Conservation (phyloP, 1,140 invertebrate species). For the Metaphire vulgaris region DNA sequence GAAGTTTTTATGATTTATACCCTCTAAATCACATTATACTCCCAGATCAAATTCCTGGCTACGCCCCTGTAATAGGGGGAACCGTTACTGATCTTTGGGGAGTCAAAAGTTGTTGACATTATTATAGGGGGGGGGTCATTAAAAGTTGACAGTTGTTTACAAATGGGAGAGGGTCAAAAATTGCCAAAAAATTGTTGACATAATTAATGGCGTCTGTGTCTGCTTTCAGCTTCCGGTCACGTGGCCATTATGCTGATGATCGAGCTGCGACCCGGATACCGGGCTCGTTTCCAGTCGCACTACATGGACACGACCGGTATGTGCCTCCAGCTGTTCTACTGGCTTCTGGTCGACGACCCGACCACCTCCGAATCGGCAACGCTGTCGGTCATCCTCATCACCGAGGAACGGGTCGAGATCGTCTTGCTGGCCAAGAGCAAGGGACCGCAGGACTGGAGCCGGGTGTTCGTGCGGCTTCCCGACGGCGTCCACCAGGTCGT, state of each 20-base stretch:
- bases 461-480: conserved; percentile 1
- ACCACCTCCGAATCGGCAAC: not conserved
- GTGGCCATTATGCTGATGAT: not conserved
- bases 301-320: not conserved
- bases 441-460: conserved; percentile 8
- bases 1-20: too few relatives aligned
- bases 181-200: too few relatives aligned
- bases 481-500: conserved; percentile 8
- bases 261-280: not conserved
- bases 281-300: not conserved
- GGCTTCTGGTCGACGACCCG: not conserved
- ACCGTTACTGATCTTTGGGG: too few relatives aligned
- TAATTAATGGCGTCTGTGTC: too few relatives aligned
- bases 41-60: too few relatives aligned
- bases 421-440: not conserved
- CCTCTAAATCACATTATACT: too few relatives aligned
- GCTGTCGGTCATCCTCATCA: not conserved
- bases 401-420: conserved; percentile 2
- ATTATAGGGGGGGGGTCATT: too few relatives aligned
- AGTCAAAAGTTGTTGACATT: too few relatives aligned
- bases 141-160: too few relatives aligned
- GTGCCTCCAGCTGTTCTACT: conserved; percentile 15
- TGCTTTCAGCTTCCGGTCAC: not conserved
- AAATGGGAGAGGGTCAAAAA: too few relatives aligned
- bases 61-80: too few relatives aligned